phyloP scores from a whole-genome alignment of 30 jellyfish, hydroid and myxozoan genomes.

The Phacellophora camtschatica region DNA sequence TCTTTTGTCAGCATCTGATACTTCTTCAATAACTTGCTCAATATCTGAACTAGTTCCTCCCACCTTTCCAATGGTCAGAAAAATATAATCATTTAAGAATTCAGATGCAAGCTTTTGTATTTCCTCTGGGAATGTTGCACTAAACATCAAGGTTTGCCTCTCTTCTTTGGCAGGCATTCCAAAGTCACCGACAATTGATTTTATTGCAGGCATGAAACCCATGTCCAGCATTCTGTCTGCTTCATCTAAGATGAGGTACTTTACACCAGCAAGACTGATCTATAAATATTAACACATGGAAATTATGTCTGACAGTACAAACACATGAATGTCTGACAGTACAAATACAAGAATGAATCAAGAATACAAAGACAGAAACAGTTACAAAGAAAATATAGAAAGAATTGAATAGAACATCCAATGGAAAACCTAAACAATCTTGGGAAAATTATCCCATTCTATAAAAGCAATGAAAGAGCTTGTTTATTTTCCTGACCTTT shows the following conservation, averaged over 20 bases:
- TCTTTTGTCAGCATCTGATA: conserved; percentile 79
- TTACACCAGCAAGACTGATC: conserved; percentile 63
- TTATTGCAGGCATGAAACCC: conserved; percentile 94
- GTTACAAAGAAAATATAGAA: too few species aligned
- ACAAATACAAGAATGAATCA: too few species aligned
- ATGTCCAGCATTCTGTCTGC: conserved; percentile 98
- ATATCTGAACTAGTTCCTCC: conserved; percentile 97
- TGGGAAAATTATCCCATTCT: too few species aligned
- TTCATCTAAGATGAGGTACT: conserved; percentile 89
- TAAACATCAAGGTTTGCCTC: conserved; percentile 90
- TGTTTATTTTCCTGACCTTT: too few species aligned
- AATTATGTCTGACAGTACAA: too few species aligned
- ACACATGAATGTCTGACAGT: too few species aligned
- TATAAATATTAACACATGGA: too few species aligned
- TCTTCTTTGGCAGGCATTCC: conserved; percentile 86
- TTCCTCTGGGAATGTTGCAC: conserved; percentile 99
- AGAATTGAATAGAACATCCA: too few species aligned
- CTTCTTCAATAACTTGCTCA: conserved; percentile 72
- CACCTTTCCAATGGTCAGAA: conserved; percentile 96
- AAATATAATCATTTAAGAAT: conserved; percentile 74
- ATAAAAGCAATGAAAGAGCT: too few species aligned
- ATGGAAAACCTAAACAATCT: too few species aligned
- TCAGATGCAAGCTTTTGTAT: conserved; percentile 95
- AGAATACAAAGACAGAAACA: too few species aligned
- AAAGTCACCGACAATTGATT: conserved; percentile 47